A percentile compares a stretch with the other conserved stretches of the same genome.
phyloP scores from a whole-genome alignment of 2,888 invertebrate genomes.

The Megamerina dolium region DNA sequence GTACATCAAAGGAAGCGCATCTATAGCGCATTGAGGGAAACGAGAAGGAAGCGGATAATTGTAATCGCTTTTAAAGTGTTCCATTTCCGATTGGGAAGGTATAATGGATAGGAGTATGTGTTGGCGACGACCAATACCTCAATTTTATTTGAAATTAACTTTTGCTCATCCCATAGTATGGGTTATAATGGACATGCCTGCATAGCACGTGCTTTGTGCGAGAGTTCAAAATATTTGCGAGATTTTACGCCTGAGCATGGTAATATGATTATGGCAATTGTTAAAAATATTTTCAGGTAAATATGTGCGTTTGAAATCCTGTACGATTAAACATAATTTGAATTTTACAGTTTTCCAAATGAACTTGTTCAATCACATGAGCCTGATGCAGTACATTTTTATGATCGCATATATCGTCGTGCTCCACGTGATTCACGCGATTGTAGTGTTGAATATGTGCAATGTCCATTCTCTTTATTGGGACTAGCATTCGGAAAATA shows the following conservation, averaged over 20 bases:
- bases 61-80: too few relatives aligned
- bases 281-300: slow-evolving; percentile 65
- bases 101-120: too few relatives aligned
- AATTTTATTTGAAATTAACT: too few relatives aligned
- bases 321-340: neutral
- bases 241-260: slow-evolving; percentile 52
- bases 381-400: slow-evolving; percentile 56
- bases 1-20: too few relatives aligned
- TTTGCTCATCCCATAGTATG: too few relatives aligned
- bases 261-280: slow-evolving; percentile 64
- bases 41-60: too few relatives aligned
- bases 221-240: slow-evolving; percentile 58
- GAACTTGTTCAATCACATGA: slow-evolving; percentile 21
- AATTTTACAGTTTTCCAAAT: slow-evolving; percentile 26
- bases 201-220: slow-evolving; percentile 66
- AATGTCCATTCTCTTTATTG: slow-evolving; percentile 65
- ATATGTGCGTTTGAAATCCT: slow-evolving; percentile 24
- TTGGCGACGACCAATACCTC: too few relatives aligned
- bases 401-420: slow-evolving; percentile 59
- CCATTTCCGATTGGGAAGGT: too few relatives aligned
- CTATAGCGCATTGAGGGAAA: too few relatives aligned
- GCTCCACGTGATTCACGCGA: slow-evolving; percentile 50
- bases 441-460: slow-evolving; percentile 55
- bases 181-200: slow-evolving; percentile 69
- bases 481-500: slow-evolving; percentile 62